Evolutionary conservation across 2,113 vertebrate genomes (phyloP).

Genomic region (Tragelaphus strepsiceros): DNA sequence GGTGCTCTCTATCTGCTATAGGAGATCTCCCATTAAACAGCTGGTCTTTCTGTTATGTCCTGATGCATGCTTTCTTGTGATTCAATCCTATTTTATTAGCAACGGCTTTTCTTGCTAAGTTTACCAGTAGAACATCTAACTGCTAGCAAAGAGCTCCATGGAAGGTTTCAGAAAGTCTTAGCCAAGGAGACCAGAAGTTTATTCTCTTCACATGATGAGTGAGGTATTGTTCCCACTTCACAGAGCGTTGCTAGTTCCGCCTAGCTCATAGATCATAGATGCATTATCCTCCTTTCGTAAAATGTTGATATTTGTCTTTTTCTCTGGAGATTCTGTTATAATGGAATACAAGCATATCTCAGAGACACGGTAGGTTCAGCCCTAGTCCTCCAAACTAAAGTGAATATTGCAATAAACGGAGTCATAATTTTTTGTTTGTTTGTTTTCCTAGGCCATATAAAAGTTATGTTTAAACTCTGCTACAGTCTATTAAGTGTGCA

Average conservation of each 20-base stretch:
- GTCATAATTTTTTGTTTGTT: background rate
- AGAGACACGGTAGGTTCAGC: background rate
- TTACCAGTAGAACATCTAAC: background rate
- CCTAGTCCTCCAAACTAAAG: background rate
- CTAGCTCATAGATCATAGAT: background rate
- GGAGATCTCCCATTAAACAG: background rate
- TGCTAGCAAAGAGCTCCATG: background rate
- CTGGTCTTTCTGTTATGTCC: background rate
- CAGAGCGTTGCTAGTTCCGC: background rate
- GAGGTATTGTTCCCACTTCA: background rate
- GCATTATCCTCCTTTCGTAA: background rate
- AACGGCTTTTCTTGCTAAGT: background rate
- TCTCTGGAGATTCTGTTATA: background rate
- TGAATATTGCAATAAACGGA: background rate
- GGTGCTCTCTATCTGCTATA: background rate
- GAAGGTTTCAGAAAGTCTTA: background rate
- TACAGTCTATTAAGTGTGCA: background rate
- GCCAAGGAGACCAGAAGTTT: background rate
- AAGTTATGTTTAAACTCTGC: background rate
- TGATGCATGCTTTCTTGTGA: background rate
- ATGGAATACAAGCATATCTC: background rate
- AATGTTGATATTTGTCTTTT: background rate
- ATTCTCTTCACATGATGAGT: background rate
- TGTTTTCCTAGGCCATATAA: background rate
- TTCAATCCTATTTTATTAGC: background rate